phyloP scores from a whole-genome alignment of 1,140 invertebrate species.

The Calliopsis andreniformis region DNA sequence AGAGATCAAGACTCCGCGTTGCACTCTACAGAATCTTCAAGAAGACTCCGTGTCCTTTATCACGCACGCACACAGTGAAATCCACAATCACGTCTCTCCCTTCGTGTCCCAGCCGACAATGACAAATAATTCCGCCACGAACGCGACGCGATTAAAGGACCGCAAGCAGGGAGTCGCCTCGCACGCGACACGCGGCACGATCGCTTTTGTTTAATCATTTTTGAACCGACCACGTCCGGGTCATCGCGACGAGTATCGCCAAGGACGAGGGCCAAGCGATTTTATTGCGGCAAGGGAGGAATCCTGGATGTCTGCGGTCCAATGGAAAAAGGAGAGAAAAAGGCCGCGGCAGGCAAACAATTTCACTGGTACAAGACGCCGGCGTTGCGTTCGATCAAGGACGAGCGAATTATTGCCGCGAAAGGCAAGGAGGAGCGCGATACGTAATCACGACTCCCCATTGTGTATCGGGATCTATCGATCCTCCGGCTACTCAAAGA shows the following conservation, averaged over 20 bases:
- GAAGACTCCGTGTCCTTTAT: neutral
- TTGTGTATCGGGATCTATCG: neutral
- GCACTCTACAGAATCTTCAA: no score
- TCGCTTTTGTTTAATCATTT: conserved; percentile 29
- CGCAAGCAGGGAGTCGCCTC: neutral
- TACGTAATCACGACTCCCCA: conserved; percentile 24
- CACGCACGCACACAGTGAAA: neutral
- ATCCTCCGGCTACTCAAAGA: neutral
- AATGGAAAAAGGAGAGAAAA: conserved; percentile 38
- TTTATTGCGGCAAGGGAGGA: conserved; percentile 43
- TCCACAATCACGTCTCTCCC: conserved; percentile 18
- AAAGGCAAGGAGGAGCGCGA: neutral
- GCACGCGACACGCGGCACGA: conserved; percentile 17
- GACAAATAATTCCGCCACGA: conserved; percentile 42
- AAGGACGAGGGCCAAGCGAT: conserved; percentile 49
- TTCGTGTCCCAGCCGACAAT: conserved; percentile 42
- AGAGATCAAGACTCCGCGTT: no score
- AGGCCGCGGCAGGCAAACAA: conserved; percentile 54
- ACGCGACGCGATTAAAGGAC: conserved; percentile 13
- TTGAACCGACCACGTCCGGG: conserved; percentile 46
- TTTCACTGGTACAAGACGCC: conserved; percentile 38
- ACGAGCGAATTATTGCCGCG: conserved; percentile 14
- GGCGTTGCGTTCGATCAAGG: conserved; percentile 40
- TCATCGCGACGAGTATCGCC: conserved; percentile 43
- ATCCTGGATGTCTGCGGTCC: conserved; percentile 40